phyloP scores from a whole-genome alignment of 2,797 vertebrate genomes.

The Aselliscus stoliczkanus region DNA sequence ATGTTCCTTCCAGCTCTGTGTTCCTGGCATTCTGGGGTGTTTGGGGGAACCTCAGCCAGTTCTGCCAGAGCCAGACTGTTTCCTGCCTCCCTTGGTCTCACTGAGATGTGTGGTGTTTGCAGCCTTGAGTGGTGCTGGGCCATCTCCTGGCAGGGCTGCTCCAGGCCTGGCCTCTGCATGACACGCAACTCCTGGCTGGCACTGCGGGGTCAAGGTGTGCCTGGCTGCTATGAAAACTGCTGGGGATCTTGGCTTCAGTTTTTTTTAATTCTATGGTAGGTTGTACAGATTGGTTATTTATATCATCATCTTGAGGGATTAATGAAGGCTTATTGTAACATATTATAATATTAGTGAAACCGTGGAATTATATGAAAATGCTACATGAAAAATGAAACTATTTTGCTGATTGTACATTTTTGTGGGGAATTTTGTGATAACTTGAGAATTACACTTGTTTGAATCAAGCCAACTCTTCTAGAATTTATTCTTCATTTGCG shows the following conservation, averaged over 20 bases:
- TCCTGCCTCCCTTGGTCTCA: background rate
- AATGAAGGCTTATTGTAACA: constrained; percentile 71
- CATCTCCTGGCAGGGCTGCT: background rate
- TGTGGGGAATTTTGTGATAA: constrained; percentile 74
- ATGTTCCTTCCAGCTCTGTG: background rate
- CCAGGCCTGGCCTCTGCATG: background rate
- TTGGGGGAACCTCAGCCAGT: background rate
- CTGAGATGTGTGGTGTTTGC: background rate
- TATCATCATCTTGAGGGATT: constrained; percentile 59
- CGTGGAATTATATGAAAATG: constrained; percentile 66
- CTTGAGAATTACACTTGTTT: constrained; percentile 70
- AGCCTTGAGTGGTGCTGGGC: background rate
- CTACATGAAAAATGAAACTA: constrained; percentile 64
- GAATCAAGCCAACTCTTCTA: constrained; percentile 56
- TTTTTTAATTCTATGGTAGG: constrained; percentile 46
- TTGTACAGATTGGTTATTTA: constrained; percentile 71
- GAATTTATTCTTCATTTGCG: constrained; percentile 50
- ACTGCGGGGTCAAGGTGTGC: constrained; percentile 43
- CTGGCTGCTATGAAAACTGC: constrained; percentile 62
- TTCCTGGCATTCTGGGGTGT: background rate
- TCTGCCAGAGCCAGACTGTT: background rate
- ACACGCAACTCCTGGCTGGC: background rate
- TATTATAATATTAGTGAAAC: constrained; percentile 56
- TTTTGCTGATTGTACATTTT: constrained; percentile 74
- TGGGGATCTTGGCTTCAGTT: constrained; percentile 49